These are phyloP conservation scores for Thamnophis elegans DNA, from an alignment of 2,797 vertebrate genomes.

Conservation along the genomic window DNA sequence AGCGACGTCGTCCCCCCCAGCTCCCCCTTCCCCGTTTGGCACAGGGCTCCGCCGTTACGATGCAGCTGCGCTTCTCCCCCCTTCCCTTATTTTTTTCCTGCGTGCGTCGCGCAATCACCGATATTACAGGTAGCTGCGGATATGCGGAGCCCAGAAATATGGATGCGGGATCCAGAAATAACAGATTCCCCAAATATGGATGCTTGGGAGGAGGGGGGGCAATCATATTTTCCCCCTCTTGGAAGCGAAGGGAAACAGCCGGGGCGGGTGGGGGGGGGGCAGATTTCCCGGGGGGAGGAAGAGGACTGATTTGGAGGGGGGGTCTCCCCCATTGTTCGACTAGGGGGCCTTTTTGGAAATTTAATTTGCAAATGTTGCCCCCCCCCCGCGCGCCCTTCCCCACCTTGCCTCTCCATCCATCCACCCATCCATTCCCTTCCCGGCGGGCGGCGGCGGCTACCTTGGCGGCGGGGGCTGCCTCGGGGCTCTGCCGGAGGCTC, in stretches of 20 bases:
- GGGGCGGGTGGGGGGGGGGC: not conserved
- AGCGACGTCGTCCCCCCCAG: not conserved
- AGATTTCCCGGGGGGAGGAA: not conserved
- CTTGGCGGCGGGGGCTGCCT: not conserved
- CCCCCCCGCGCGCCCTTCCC: not conserved
- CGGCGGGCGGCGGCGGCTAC: not conserved
- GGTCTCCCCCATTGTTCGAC: not conserved
- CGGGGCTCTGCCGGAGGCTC: slow-evolving; percentile 73
- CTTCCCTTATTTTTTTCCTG: not conserved
- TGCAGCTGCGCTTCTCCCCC: too few species aligned
- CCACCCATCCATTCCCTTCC: not conserved
- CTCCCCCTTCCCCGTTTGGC: accelerated
- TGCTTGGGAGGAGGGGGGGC: too few species aligned
- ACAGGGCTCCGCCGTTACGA: not conserved
- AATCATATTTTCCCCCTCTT: not conserved
- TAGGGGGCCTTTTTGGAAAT: too few species aligned
- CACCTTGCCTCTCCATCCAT: accelerated
- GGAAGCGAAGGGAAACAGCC: not conserved
- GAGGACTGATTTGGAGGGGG: too few species aligned
- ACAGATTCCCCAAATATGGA: not conserved
- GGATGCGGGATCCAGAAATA: not conserved
- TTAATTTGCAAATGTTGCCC: not conserved
- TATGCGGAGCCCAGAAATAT: not conserved
- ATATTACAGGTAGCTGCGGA: not conserved
- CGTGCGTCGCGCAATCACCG: not conserved